Conservation (phyloP, 1,140 invertebrate species). For the Marisa cornuarietis region DNA sequence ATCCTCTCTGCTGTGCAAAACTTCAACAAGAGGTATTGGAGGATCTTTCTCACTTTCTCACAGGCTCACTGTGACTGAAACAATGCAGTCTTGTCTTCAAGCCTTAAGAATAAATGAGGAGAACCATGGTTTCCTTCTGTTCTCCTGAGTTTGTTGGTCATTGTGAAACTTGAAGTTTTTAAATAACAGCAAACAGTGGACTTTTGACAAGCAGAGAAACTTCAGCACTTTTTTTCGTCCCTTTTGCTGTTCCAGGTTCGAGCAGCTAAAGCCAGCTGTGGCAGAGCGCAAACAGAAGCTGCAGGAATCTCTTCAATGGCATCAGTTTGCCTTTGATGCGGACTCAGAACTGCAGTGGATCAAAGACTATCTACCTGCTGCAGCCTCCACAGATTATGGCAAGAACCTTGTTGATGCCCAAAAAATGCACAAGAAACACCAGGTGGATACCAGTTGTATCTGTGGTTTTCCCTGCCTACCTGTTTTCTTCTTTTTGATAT, state of each 20-base stretch:
- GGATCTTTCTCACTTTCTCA: not conserved
- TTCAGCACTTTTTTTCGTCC: no score
- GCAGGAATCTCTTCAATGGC: slow-evolving; percentile 86
- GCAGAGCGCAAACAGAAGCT: slow-evolving; percentile 77
- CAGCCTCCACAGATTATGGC: slow-evolving; percentile 75
- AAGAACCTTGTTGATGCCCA: slow-evolving; percentile 91
- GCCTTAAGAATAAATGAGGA: slow-evolving; percentile 22
- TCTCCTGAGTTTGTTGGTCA: not conserved
- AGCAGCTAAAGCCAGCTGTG: slow-evolving; percentile 67
- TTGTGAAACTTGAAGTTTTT: no score
- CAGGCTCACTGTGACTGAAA: not conserved
- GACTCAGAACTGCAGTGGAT: slow-evolving; percentile 97
- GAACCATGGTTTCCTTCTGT: slow-evolving; percentile 5
- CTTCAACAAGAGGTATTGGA: slow-evolving; percentile 73
- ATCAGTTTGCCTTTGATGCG: slow-evolving; percentile 94
- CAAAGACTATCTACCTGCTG: slow-evolving; percentile 84
- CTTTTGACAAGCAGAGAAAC: no score
- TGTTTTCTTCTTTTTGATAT: no score
- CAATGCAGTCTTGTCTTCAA: no score
- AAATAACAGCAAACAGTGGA: no score
- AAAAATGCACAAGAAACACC: slow-evolving; percentile 91
- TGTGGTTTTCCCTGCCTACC: not conserved
- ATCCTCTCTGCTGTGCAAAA: slow-evolving; percentile 83
- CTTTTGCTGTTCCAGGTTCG: slow-evolving; percentile 49
- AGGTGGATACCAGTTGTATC: slow-evolving; percentile 49